A percentile compares a stretch with the other conserved stretches of the same genome.
phyloP scores from a whole-genome alignment of 2,888 invertebrate species.

The Uloborus plumipes region DNA sequence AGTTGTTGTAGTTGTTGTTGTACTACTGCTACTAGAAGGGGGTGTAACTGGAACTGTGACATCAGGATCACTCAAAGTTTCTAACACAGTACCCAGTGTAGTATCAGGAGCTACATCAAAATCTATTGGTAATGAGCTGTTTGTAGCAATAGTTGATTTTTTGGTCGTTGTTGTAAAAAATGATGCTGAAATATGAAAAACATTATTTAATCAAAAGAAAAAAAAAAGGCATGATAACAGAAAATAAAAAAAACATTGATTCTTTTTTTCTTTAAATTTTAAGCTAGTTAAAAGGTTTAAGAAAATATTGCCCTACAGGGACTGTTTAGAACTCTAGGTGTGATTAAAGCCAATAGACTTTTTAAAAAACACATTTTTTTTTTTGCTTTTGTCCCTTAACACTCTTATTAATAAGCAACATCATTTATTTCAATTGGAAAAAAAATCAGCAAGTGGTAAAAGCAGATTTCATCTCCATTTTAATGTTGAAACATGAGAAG shows the following conservation, averaged over 20 bases:
- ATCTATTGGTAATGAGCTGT: conserved; percentile 40
- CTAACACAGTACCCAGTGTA: conserved; percentile 34
- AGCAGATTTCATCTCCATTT: not conserved
- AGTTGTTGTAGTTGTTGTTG: conserved; percentile 36
- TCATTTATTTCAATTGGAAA: not conserved
- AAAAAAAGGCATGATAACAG: too few species aligned
- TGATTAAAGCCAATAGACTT: not conserved
- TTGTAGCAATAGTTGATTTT: conserved; percentile 39
- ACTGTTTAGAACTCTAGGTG: not conserved
- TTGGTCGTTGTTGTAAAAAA: conserved; percentile 60
- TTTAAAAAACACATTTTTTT: not conserved
- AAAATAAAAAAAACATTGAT: not conserved
- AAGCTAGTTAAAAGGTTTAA: too few species aligned
- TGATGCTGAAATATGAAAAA: conserved; percentile 33
- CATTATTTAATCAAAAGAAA: not conserved
- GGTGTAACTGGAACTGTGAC: conserved; percentile 40
- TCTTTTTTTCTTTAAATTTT: too few species aligned
- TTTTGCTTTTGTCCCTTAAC: not conserved
- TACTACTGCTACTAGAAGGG: conserved; percentile 33
- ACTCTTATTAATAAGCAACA: too few species aligned
- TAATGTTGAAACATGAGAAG: too few species aligned
- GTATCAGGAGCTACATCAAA: conserved; percentile 30
- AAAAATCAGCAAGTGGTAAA: not conserved
- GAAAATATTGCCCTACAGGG: too few species aligned
- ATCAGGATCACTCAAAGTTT: conserved; percentile 33